Evolutionary conservation across 1,140 invertebrate species (phyloP), one percentile per base, ranked within the genome.

Genomic region (Yoshiicerus persimilis): DNA sequence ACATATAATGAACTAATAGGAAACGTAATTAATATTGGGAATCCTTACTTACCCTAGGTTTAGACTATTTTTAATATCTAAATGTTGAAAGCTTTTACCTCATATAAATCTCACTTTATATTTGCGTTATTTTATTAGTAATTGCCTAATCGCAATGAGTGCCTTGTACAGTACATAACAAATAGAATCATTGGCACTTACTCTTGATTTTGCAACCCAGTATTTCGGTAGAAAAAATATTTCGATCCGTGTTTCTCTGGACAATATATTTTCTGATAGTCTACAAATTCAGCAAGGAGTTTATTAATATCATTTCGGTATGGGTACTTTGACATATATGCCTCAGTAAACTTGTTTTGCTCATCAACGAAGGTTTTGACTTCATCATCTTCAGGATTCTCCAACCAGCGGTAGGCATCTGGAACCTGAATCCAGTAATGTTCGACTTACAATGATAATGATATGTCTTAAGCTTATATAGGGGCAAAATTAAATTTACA

Each of bases 331-430:
- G 96, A 94, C 4, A 99, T 93, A 93, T 96, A 99, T 3, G 97
- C 96, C 83, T 94, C 93, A 16, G 97, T 97, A 23, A 99, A 94
- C 27, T 95, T 94, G 94, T 99, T 99, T 93, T 99, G 96, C 16
- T 95, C 95, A 88, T 98, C 95, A 47, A 99, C 96, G 94, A 97
- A 99, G 56, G 95, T 93, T 92, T 97, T 96, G 0, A 98, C 99
- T 93, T 99, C 97, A 88, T 96, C 94, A 0, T 96, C 94, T 92
- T 99, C 97, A 0, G 98, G 97, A 93, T 99, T 96, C 93, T 99
- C 98, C 34, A 99, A 92, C 97, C 97, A 99, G 77, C 98, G 95
- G 92, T 99, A 99, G 0, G 97, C 97, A 93, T 99, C 98, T 13
- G 16, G 16, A 36, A 87, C 41, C 87, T 87, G n/a, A 38, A 20